Base-by-base conservation (phyloP, 2,113 vertebrate species). In the Edolisoma coerulescens region DNA sequence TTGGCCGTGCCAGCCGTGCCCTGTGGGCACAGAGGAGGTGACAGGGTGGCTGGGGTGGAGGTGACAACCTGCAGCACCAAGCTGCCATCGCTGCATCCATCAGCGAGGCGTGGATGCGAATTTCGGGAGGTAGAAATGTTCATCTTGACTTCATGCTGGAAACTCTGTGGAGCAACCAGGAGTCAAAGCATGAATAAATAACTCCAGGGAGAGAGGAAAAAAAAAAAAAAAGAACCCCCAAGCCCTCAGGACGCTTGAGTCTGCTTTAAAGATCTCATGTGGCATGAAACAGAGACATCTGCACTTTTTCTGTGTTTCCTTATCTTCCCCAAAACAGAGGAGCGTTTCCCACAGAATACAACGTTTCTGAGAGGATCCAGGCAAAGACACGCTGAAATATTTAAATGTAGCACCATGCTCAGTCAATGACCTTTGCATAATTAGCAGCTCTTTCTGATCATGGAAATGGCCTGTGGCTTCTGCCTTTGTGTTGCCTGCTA, bases 371-470 rank as follows among this genome's bases (percentile, higher is more conserved):
- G 93, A 61, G 28, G 47, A 84, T 47, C 30, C 65, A 54, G 63
- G 69, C 73, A 32, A 81, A 89, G 23, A 9, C 33, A 39, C 18
- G 11, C 52, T 68, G 26, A 93, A 94, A 92, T 73, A 93, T 80
- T 80, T 67, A 91, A 95, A 95, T 44, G 76, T 78, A 59, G 32
- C 78, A 86, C 78, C 78, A 67, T 4, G 71, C 83, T 95, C 81
- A 44, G 64, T 41, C 57, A 32, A 30, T 63, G 92, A 94, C 89
- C 90, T 97, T 96, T 75, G 87, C 90, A 94, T 95, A 96, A 96
- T 54, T 87, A 89, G 78, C 67, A 90, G 61, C 77, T 81, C 93
- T 79, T 64, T 59, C 92, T 53, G 90, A 47, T 84, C 75, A 65
- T 75, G 74, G 89, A 93, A 91, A 81, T 11, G 33, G 68, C 82